Conservation (phyloP, 2,797 vertebrate genomes). For the Trachops cirrhosus region DNA sequence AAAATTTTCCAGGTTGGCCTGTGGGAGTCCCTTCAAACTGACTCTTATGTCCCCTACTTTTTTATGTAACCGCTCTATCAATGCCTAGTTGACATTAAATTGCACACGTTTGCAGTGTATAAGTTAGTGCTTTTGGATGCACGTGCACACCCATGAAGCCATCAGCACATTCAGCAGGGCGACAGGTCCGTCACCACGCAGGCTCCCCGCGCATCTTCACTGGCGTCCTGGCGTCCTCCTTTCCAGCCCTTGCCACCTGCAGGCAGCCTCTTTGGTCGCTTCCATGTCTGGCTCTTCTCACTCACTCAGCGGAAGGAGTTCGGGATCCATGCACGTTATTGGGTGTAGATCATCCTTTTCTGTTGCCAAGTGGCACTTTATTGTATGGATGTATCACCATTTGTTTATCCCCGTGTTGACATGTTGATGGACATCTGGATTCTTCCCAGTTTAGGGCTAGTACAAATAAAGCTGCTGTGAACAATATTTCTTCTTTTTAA, state of each 20-base stretch:
- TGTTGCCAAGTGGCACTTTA: not conserved
- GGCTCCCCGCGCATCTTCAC: fast-evolving
- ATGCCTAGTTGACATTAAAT: not conserved
- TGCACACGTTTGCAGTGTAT: not conserved
- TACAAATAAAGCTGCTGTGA: not conserved
- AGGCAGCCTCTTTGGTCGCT: not conserved
- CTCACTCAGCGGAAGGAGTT: not conserved
- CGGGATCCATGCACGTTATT: not conserved
- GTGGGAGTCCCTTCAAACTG: not conserved
- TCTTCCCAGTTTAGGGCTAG: not conserved
- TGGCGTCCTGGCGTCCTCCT: not conserved
- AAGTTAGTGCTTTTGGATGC: not conserved
- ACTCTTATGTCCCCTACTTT: not conserved
- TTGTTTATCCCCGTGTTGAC: not conserved
- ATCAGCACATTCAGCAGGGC: not conserved
- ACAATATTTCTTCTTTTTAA: not conserved
- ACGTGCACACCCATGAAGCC: not conserved
- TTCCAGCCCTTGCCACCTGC: not conserved
- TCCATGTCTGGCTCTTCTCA: not conserved
- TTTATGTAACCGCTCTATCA: not conserved
- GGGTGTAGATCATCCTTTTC: not conserved
- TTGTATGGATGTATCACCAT: not conserved
- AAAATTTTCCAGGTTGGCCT: not conserved
- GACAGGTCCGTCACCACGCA: fast-evolving
- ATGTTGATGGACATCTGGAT: not conserved